phyloP scores from a whole-genome alignment of 2,888 invertebrate species.

The Podabrus alpinus region DNA sequence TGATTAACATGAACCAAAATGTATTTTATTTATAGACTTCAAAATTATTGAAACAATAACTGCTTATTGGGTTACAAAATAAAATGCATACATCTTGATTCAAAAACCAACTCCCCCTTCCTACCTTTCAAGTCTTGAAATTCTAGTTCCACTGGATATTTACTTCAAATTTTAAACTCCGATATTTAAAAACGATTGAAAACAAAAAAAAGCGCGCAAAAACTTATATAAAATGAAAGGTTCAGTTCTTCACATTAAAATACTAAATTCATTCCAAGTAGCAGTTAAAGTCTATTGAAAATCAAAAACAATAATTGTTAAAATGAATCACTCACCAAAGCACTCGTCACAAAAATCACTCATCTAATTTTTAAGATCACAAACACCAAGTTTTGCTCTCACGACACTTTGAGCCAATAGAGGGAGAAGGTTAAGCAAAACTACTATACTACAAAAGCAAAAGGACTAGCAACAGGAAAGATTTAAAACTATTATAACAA shows the following conservation, averaged over 20 bases:
- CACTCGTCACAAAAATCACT: not conserved
- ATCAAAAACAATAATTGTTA: not conserved
- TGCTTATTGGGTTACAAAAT: not conserved
- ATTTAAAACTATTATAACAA: conserved; percentile 38
- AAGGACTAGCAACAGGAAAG: conserved; percentile 46
- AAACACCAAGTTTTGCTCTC: conserved; percentile 24
- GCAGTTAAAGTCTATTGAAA: not conserved
- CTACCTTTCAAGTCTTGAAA: conserved; percentile 47
- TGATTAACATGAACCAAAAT: conserved; percentile 48
- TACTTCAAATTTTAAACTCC: not conserved
- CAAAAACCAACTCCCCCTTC: conserved; percentile 52
- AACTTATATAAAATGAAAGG: not conserved
- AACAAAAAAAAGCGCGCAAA: not conserved
- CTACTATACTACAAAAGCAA: conserved; percentile 28
- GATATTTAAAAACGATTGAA: not conserved
- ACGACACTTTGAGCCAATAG: conserved; percentile 30
- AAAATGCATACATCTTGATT: conserved; percentile 45
- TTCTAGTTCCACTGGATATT: not conserved
- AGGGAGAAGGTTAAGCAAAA: conserved; percentile 36
- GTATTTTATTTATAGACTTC: conserved; percentile 32
- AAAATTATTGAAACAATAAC: conserved; percentile 6
- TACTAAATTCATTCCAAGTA: not conserved
- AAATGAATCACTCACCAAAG: not conserved
- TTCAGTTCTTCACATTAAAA: not conserved
- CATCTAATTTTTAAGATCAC: conserved; percentile 7